Conservation (phyloP, 1,140 invertebrate species). For the Calliopsis andreniformis region DNA sequence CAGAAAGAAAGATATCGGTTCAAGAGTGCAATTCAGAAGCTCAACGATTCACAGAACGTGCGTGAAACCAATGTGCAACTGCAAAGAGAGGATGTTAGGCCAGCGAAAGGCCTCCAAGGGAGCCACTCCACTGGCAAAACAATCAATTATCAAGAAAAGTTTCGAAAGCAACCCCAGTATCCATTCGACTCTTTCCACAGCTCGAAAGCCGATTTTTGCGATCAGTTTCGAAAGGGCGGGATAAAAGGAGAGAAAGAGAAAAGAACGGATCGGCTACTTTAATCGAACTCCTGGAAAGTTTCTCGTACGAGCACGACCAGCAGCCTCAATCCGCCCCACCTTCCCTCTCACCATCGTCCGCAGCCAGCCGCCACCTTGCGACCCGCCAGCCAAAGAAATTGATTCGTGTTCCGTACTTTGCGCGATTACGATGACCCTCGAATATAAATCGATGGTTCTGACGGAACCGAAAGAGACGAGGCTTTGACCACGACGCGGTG, state of each 20-base stretch:
- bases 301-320: slow-evolving; percentile 52
- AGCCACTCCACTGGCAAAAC: slow-evolving; percentile 71
- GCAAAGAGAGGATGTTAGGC: slow-evolving; percentile 45
- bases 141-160: slow-evolving; percentile 79
- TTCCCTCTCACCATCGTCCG: background rate
- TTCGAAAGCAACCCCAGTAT: slow-evolving; percentile 64
- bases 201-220: slow-evolving; percentile 64
- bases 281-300: slow-evolving; percentile 73
- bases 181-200: slow-evolving; percentile 55
- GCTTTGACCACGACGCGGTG: slow-evolving; percentile 20
- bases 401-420: slow-evolving; percentile 70
- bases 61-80: slow-evolving; percentile 3
- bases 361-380: slow-evolving; percentile 32
- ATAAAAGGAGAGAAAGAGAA: background rate
- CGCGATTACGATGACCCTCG: slow-evolving; percentile 66
- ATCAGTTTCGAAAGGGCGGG: slow-evolving; percentile 69
- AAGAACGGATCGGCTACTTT: slow-evolving; percentile 67
- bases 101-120: slow-evolving; percentile 57
- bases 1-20: background rate
- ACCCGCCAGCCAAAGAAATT: slow-evolving; percentile 61
- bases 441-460: slow-evolving; percentile 68
- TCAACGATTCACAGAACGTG: background rate
- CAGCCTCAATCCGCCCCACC: background rate
- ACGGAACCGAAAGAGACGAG: slow-evolving; percentile 25
- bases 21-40: slow-evolving; percentile 10